Evolutionary conservation across 2,797 vertebrate genomes (phyloP), one percentile per base, ranked within the genome.

Genomic region (Pelochelys cantorii): DNA sequence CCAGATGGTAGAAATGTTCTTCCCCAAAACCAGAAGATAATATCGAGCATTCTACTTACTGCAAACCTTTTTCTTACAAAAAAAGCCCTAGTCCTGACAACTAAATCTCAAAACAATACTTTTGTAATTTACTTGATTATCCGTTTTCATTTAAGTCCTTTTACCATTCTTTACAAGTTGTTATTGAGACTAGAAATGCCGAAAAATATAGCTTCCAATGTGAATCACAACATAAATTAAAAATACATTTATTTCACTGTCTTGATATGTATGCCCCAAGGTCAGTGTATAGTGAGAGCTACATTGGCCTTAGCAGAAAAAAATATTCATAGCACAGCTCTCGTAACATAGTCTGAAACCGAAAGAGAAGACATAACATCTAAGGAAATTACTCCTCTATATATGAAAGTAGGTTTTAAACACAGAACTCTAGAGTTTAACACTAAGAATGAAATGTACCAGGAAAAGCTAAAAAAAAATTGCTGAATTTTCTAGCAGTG

Each of bases 331-430:
- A 62, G 53, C 84, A 62, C 68, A 71, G 48, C 87, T 82, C 23
- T 68, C 59, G 87, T 0, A 3, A 54, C 48, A 93, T 34, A 48
- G 56, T 1, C 52, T 87, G 65, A 59, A 55, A 53, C 79, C 89
- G 37, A 95, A 93, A 42, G 57, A 86, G 79, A 87, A 95, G 15
- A 7, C 54, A 27, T 52, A 65, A 91, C 53, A 59, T 0, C 0
- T 89, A 92, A 92, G 94, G 18, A 25, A 82, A 48, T 86, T 75
- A 82, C 54, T 93, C 81, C n/a, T 84, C 52, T 25, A 53, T 79
- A 90, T 90, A 86, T 82, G 17, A 85, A 90, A 85, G 60, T 1
- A 80, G 5, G 27, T 4, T 2, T 42, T 53, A 68, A 88, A 52
- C 1, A 27, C 52, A 86, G 59, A 57, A 15, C 53, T 42, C 83